phyloP scores from a whole-genome alignment of 2,888 invertebrate genomes.

The Cenopis cana region DNA sequence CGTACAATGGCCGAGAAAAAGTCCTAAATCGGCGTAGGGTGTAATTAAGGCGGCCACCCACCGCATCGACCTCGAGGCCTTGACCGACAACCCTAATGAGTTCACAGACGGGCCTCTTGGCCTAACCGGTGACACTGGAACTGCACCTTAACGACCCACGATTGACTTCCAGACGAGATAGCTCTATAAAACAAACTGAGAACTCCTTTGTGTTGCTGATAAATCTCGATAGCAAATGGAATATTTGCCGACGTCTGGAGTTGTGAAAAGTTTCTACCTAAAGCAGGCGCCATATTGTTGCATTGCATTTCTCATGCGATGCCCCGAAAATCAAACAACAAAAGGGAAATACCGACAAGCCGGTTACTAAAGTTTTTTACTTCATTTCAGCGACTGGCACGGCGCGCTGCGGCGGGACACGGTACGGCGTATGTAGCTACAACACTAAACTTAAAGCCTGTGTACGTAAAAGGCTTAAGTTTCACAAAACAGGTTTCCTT shows the following conservation, averaged over 20 bases:
- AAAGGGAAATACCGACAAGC: conserved; percentile 82
- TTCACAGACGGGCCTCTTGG: conserved; percentile 66
- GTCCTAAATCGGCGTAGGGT: conserved; percentile 71
- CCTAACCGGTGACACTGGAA: conserved; percentile 47
- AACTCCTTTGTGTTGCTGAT: neutral
- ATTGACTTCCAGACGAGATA: conserved; percentile 20
- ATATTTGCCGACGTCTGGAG: conserved; percentile 53
- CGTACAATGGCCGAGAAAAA: conserved; percentile 61
- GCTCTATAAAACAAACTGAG: neutral
- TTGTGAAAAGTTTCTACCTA: conserved; percentile 63
- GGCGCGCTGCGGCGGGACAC: conserved; percentile 53
- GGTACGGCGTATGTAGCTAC: conserved; percentile 75
- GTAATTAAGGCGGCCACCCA: conserved; percentile 84
- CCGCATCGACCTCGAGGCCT: conserved; percentile 82
- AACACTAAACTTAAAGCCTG: conserved; percentile 74
- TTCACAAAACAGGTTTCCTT: conserved; percentile 82
- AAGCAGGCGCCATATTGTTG: conserved; percentile 79
- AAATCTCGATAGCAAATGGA: neutral
- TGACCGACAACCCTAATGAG: conserved; percentile 84
- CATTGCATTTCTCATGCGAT: conserved; percentile 83
- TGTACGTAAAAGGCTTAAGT: conserved; percentile 83
- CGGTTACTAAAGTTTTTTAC: conserved; percentile 84
- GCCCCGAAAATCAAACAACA: conserved; percentile 82
- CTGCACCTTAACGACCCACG: conserved; percentile 29
- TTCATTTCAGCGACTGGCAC: conserved; percentile 75